Evolutionary conservation across 2,113 vertebrate genomes (phyloP), one percentile per base, ranked within the genome.

Genomic region (Podarcis cretensis): DNA sequence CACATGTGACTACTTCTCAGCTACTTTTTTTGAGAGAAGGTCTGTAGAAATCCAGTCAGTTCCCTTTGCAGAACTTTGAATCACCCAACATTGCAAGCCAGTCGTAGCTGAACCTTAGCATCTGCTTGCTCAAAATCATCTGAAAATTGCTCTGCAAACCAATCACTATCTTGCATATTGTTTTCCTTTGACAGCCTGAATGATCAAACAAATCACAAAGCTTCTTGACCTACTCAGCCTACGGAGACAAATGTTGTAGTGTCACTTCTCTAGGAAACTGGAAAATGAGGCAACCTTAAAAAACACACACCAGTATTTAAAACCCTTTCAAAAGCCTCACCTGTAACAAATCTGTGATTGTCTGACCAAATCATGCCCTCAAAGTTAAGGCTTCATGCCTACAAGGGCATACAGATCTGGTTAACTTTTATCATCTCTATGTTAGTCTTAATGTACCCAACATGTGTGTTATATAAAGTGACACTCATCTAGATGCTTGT

Each of bases 61-160:
- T 80, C 84, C 12, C 81, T 89, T 89, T 89, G 76, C 43, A 87
- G 90, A 85, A 89, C n/a, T 68, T 66, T 69, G n/a, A 90, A 82
- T 83, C 80, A 81, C 54, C 13, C 59, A 32, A 57, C 66, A 84
- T 48, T n/a, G 43, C 35, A 54, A 84, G 32, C 25, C 59, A 92
- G 89, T 1, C 6, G 79, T 81, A 90, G 30, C 23, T 84, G 79
- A 91, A 91, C 77, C 4, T 59, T 83, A 66, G 40, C 43, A 57
- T 91, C n/a, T 79, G 2, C 57, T 94, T 48, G 8, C 77, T 89
- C 48, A 90, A 65, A 79, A 81, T 66, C 63, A n/a, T 0, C 7
- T 8, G 1, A 12, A 3, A 16, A n/a, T 35, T 40, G 27, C 0
- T 76, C 84, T 89, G 63, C 83, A 83, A 5, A 85, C 20, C 66